Percentiles rank a stretch among this genome's conserved stretches.
Evolutionary conservation across 2,888 invertebrate species (phyloP).

Genomic region (Cryptocheilus praepositus): DNA sequence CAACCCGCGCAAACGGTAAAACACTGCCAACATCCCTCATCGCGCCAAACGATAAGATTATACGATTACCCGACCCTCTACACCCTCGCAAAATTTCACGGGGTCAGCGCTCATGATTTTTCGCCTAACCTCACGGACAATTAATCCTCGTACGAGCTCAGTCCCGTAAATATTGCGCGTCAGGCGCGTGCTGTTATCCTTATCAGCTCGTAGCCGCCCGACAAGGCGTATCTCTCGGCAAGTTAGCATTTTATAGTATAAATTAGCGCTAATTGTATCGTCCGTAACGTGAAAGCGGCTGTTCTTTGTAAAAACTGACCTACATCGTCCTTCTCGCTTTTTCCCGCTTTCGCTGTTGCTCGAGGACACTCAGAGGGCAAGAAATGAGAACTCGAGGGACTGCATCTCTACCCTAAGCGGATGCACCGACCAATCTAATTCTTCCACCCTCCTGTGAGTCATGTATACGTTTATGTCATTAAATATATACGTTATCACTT

Average conservation of each 20-base stretch:
- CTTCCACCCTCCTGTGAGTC: neutral
- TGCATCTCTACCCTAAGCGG: neutral
- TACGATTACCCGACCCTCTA: no score
- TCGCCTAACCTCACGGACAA: no score
- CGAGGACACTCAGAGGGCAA: no score
- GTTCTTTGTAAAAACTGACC: constrained; percentile 44
- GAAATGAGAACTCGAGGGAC: no score
- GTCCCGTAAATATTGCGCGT: constrained; percentile 15
- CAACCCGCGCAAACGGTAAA: no score
- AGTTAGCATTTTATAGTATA: constrained; percentile 3
- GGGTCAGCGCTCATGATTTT: no score
- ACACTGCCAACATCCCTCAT: no score
- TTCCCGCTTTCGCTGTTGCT: neutral
- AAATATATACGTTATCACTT: no score
- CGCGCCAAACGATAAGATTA: no score
- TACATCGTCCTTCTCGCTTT: constrained; percentile 21
- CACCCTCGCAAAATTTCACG: no score
- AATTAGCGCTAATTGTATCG: constrained; percentile 16
- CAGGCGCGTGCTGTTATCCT: constrained; percentile 15
- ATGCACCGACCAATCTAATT: neutral
- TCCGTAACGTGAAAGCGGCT: constrained; percentile 9
- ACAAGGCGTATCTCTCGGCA: neutral
- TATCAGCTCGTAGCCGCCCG: constrained; percentile 8
- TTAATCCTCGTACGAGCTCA: neutral
- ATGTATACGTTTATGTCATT: no score